A percentile compares a stretch with the other conserved stretches of the same genome.
phyloP scores from a whole-genome alignment of 2,888 invertebrate species.

The Aspidiotus rigidus region DNA sequence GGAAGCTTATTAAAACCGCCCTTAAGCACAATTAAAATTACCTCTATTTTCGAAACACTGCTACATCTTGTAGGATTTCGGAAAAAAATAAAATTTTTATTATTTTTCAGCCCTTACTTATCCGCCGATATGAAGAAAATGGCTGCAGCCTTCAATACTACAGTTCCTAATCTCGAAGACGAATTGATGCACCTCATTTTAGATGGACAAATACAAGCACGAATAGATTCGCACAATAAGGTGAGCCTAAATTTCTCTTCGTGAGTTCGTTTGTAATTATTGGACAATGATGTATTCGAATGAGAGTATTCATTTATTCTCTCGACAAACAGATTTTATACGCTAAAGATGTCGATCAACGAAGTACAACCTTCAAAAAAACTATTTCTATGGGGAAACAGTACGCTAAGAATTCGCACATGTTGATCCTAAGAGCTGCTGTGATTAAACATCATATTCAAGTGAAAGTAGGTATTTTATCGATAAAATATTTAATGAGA shows the following conservation, averaged over 20 bases:
- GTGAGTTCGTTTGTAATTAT: not conserved
- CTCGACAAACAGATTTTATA: constrained; percentile 61
- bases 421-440: constrained; percentile 84
- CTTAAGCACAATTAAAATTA: too few species aligned
- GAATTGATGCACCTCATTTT: constrained; percentile 94
- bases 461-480: constrained; percentile 61
- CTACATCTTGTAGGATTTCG: constrained; percentile 4
- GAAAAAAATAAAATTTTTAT: constrained; percentile 1
- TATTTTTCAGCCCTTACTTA: constrained; percentile 70
- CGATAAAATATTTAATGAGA: too few species aligned
- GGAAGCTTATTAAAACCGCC: too few species aligned
- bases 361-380: constrained; percentile 88
- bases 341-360: constrained; percentile 92
- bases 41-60: not conserved
- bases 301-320: not conserved
- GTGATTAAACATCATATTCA: constrained; percentile 89
- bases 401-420: constrained; percentile 81
- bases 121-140: constrained; percentile 94
- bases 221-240: constrained; percentile 97
- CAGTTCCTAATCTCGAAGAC: constrained; percentile 82
- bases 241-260: constrained; percentile 40
- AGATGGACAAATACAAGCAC: constrained; percentile 90
- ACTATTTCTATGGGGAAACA: constrained; percentile 84
- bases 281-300: not conserved
- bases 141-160: constrained; percentile 92